phyloP scores from a whole-genome alignment of 2,113 vertebrate species.

The Nansenia antarctica region DNA sequence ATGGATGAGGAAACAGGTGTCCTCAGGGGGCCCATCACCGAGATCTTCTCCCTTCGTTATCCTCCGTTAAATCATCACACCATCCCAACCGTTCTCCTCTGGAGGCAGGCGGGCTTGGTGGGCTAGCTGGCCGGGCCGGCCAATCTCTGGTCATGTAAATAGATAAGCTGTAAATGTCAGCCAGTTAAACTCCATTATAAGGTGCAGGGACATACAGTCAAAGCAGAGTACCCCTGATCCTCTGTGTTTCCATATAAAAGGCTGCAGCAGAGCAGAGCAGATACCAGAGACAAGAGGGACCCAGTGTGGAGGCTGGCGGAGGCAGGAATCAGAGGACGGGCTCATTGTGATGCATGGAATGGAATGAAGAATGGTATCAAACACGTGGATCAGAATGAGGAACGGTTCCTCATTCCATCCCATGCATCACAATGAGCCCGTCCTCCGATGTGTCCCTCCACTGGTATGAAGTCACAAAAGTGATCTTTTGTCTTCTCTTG shows the following conservation, averaged over 20 bases:
- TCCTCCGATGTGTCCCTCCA: too few species aligned
- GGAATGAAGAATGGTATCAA: too few species aligned
- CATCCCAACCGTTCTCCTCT: background rate
- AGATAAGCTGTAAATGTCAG: background rate
- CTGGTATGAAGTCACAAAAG: background rate
- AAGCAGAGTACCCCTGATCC: background rate
- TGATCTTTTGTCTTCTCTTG: background rate
- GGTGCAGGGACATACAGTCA: background rate
- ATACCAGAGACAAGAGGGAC: too few species aligned
- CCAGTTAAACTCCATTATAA: background rate
- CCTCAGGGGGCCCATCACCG: conserved; percentile 19
- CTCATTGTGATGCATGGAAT: too few species aligned
- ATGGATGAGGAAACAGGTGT: conserved; percentile 3
- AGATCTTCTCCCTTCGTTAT: conserved; percentile 29
- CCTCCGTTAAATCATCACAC: conserved; percentile 26
- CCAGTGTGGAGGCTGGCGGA: too few species aligned
- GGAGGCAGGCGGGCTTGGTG: background rate
- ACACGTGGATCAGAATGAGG: too few species aligned
- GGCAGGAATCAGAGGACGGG: too few species aligned
- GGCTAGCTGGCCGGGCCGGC: too few species aligned
- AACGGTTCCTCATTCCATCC: too few species aligned
- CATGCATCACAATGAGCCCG: too few species aligned
- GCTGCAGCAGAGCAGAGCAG: too few species aligned
- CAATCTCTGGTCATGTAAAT: background rate
- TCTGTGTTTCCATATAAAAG: background rate